Conservation (phyloP, 2,797 vertebrate genomes). For the Xyrichtys novacula region DNA sequence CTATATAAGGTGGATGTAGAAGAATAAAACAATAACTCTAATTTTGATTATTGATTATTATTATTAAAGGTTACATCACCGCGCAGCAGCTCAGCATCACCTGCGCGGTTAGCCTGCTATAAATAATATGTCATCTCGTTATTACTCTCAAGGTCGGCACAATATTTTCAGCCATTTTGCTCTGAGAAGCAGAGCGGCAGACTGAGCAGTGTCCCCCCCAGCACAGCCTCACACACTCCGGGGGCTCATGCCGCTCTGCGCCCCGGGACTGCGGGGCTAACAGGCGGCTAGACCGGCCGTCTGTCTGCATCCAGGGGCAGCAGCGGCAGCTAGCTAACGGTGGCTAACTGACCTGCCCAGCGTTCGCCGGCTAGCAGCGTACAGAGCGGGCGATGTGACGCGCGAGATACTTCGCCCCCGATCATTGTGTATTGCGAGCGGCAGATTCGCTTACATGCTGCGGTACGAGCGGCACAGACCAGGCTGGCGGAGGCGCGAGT, state of each 20-base stretch:
- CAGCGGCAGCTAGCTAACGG: slow-evolving; percentile 52
- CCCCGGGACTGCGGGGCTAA: slow-evolving; percentile 3
- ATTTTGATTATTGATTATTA: neutral
- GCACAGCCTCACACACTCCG: neutral
- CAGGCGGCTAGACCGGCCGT: slow-evolving; percentile 25
- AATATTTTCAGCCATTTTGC: slow-evolving; percentile 47
- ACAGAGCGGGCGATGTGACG: too few species aligned
- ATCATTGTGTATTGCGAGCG: too few species aligned
- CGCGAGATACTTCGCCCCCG: too few species aligned
- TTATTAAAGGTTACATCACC: slow-evolving; percentile 3
- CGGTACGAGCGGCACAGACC: too few species aligned
- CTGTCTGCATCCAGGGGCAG: slow-evolving; percentile 44
- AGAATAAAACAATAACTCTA: neutral
- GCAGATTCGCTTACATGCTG: too few species aligned
- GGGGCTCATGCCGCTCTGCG: neutral
- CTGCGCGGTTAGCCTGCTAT: slow-evolving; percentile 23
- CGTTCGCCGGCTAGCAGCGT: slow-evolving; percentile 17
- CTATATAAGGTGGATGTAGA: neutral
- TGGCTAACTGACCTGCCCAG: slow-evolving; percentile 47
- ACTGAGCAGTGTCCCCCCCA: neutral
- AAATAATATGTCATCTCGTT: slow-evolving; percentile 61
- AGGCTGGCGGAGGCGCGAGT: too few species aligned
- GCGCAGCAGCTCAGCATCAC: neutral
- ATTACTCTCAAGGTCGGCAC: slow-evolving; percentile 70
- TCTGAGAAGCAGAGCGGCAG: neutral